Evolutionary conservation across 1,140 invertebrate genomes (phyloP), one percentile per base, ranked within the genome.

Genomic region (Phymorhynchus buccinoides): DNA sequence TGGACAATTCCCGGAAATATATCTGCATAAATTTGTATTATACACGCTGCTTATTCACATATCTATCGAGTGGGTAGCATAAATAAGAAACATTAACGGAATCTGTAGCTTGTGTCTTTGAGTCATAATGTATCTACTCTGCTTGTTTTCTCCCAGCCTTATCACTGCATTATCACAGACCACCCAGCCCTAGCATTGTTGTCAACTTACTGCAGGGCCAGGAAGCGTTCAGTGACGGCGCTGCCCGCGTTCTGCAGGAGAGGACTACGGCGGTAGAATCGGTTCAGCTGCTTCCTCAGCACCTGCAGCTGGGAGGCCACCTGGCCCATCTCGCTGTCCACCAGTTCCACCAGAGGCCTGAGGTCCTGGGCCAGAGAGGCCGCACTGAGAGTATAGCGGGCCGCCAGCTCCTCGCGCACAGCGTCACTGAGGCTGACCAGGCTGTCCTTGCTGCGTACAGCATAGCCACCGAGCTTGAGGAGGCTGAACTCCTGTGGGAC

Each of bases 231-330:
- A 30, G 77, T 27, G 14, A 52, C 77, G 42, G 41, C 44, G 32
- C 86, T 84, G 30, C 88, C 89, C 42, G 89, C 83, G 52, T 89
- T 86, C 37, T 85, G 84, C 30, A 91, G 27, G 80, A 90, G 88
- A 12, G 91, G 79, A 83, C 90, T 90, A 39, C 88, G n/a, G 71
- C 79, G 71, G 79, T 91, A 89, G 88, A 89, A 88, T 12, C 86
- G 77, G 30, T 77, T 83, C 62, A 90, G 42, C 39, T 89, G 84
- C 30, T 81, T 35, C 32, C 84, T 71, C 9, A 90, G 30, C 22
- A 44, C 39, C 18, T 84, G 71, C 30, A 91, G 71, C 35, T 88
- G 78, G 37, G 87, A 52, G 16, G 84, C 83, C 14, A 90, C 22
- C 35, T 39, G n/a, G n/a, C 77, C 85, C 41, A 86, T 56, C 52